Base-by-base conservation (phyloP, 2,888 invertebrate species). In the Caenorhabditis sp. region DNA sequence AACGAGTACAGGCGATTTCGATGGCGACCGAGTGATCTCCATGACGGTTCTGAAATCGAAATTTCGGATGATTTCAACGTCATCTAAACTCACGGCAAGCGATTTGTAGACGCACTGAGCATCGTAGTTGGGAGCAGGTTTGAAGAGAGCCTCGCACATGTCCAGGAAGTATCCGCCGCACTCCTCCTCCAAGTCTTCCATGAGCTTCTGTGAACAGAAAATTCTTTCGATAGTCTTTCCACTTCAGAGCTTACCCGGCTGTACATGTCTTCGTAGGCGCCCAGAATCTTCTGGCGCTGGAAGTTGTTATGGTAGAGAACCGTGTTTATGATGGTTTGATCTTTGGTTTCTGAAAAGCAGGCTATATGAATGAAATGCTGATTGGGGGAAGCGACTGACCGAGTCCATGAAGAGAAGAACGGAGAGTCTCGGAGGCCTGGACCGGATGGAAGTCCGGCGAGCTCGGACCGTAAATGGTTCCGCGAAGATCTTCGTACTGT, bases 151-250 rank as follows among this genome's bases (percentile, higher is more conserved):
- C 35, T 90, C 65, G 45, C 88, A 87, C 48, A 89, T 82, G 26
- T 88, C 88, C 73, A 89, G 86, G 79, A 90, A 90, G 78, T 89
- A 87, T 4, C 90, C 90, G n/a, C 90, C 89, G 41, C 90, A 81
- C 71, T 91, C 90, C 63, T 87, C 87, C 79, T 90, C 89, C 63
- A 90, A 77, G 62, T 91, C 90, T 6, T 88, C 86, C 3, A 88
- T 78, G 32, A 90, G 82, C 66, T 88, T 89, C 90, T 90, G 75
- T 26, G 87, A 82, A 79, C 9, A 26, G 13, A 20, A 24, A 20
- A 26, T 20, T 48, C 5, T 43, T n/a, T 37, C 11, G n/a, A n/a
- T n/a, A n/a, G n/a, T n/a, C n/a, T n/a, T n/a, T n/a, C n/a, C 2
- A 15, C 8, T 1, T 1, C 27, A 39, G 4, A 30, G 26, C 78